These are phyloP conservation scores for Coendou prehensilis DNA, from an alignment of 2,797 vertebrate species.

Conservation along the genomic window DNA sequence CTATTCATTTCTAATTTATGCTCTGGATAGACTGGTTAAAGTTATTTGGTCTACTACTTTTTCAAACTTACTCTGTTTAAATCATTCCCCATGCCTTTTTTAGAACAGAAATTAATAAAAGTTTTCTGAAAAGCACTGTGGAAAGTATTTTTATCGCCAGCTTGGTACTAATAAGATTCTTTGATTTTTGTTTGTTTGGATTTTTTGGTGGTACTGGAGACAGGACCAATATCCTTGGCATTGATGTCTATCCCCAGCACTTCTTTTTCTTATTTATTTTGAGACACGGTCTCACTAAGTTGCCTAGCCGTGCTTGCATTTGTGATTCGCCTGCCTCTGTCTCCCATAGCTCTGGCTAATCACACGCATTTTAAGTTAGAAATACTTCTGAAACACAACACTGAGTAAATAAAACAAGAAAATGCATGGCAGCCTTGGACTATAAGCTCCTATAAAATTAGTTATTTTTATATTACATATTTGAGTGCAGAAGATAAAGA, in stretches of 20 bases:
- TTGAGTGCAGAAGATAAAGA: background rate
- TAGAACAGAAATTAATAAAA: background rate
- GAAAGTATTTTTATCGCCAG: background rate
- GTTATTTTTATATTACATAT: background rate
- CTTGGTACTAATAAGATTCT: background rate
- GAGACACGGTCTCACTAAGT: background rate
- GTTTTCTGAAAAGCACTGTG: background rate
- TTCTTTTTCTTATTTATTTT: background rate
- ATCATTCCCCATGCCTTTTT: background rate
- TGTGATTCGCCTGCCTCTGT: background rate
- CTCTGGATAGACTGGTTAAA: background rate
- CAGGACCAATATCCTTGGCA: background rate
- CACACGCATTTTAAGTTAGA: background rate
- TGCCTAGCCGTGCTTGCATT: background rate
- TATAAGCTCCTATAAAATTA: background rate
- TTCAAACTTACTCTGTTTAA: slow-evolving; percentile 33
- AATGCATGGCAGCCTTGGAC: background rate
- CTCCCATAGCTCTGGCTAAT: background rate
- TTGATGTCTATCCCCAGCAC: background rate
- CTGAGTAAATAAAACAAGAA: slow-evolving; percentile 15
- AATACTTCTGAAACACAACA: slow-evolving; percentile 47
- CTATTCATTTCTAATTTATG: background rate
- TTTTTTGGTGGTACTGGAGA: background rate
- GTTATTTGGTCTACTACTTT: background rate
- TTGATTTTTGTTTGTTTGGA: background rate